Conservation (phyloP, 2,797 vertebrate genomes). For the Lindbergichthys nudifrons region DNA sequence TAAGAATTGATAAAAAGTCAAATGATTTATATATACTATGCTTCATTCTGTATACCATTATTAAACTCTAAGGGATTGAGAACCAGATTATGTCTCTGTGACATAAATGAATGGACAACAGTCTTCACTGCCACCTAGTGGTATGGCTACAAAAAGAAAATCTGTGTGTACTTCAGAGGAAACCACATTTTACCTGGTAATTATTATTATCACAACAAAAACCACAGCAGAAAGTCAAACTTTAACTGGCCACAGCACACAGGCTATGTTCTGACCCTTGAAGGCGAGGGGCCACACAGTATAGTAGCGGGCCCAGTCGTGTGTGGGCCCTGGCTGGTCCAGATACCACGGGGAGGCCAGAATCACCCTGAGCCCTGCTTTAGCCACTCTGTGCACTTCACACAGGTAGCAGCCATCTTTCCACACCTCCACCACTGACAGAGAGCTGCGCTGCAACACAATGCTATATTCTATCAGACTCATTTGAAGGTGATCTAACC, state of each 20-base stretch:
- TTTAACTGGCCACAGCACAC: conserved; percentile 57
- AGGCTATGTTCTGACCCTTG: conserved; percentile 81
- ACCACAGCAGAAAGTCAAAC: conserved; percentile 47
- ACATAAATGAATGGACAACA: not conserved
- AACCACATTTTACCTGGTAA: not conserved
- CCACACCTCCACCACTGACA: conserved; percentile 94
- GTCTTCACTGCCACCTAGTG: conserved; percentile 64
- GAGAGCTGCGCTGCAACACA: conserved; percentile 84
- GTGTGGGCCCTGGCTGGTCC: conserved; percentile 89
- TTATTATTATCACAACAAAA: not conserved
- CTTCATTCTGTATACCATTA: not conserved
- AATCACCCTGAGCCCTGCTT: conserved; percentile 88
- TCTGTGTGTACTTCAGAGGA: conserved; percentile 11
- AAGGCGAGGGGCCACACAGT: conserved; percentile 90
- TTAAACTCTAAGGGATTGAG: not conserved
- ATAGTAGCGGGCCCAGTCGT: conserved; percentile 91
- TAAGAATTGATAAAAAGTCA: not conserved
- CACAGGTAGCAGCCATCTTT: conserved; percentile 83
- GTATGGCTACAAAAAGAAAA: not conserved
- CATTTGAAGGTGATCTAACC: conserved; percentile 1
- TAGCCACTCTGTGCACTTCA: conserved; percentile 86
- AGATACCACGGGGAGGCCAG: conserved; percentile 95
- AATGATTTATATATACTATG: not conserved
- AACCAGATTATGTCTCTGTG: not conserved
- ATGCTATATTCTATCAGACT: conserved; percentile 40